Percentiles rank a stretch among this genome's conserved stretches.
phyloP scores from a whole-genome alignment of 2,888 invertebrate species.

The Brachypalpus laphriformis region DNA sequence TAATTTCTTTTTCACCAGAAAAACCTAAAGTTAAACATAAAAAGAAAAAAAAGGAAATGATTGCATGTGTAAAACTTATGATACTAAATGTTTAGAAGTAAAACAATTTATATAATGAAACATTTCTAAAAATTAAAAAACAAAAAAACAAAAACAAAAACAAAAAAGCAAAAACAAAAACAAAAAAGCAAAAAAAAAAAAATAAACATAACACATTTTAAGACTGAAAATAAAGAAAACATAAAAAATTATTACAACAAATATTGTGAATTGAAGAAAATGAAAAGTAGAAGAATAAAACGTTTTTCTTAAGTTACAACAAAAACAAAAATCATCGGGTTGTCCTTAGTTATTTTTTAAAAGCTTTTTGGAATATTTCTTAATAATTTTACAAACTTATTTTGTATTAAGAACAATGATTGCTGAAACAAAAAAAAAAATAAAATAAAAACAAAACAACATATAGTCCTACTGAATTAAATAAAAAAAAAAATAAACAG shows the following conservation, averaged over 20 bases:
- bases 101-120: constrained; percentile 44
- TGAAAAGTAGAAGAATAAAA: constrained; percentile 6
- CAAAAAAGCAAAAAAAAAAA: constrained; percentile 13
- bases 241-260: constrained; percentile 40
- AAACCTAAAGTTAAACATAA: constrained; percentile 60
- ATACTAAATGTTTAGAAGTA: constrained; percentile 62
- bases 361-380: constrained; percentile 20
- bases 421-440: too few species aligned
- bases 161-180: too few species aligned
- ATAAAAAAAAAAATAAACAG: not conserved
- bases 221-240: too few species aligned
- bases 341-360: constrained; percentile 14
- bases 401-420: constrained; percentile 21
- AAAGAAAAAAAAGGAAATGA: constrained; percentile 19
- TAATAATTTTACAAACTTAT: not conserved
- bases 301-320: constrained; percentile 8
- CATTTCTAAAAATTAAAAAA: constrained; percentile 40
- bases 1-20: not conserved
- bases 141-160: constrained; percentile 14
- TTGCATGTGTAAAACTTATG: constrained; percentile 68
- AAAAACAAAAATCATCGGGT: constrained; percentile 34
- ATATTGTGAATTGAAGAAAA: constrained; percentile 63
- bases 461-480: constrained; percentile 30
- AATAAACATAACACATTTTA: constrained; percentile 63
- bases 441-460: not conserved